Evolutionary conservation across 2,797 vertebrate species (phyloP).

Genomic region (Petrocephalus schoutedeni): DNA sequence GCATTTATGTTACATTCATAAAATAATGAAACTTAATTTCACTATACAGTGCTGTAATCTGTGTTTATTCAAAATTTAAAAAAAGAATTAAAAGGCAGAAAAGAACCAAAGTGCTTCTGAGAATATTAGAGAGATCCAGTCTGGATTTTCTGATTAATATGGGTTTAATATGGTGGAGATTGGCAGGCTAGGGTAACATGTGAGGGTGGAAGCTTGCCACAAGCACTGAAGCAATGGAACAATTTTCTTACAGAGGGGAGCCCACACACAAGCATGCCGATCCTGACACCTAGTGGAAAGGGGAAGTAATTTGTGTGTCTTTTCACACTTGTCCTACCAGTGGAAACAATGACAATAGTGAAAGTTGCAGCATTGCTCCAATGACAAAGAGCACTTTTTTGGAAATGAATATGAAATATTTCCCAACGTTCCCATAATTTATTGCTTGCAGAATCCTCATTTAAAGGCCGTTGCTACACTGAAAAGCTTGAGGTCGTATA

Average conservation of each 20-base stretch:
- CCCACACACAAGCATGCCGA: not conserved
- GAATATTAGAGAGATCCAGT: not conserved
- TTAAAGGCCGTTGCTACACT: not conserved
- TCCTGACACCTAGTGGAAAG: constrained; percentile 23
- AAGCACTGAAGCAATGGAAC: not conserved
- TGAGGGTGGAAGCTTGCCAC: not conserved
- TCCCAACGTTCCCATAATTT: not conserved
- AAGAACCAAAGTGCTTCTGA: not conserved
- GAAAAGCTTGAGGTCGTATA: not conserved
- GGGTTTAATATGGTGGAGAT: not conserved
- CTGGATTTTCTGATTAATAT: not conserved
- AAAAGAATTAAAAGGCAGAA: not conserved
- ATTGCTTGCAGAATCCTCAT: not conserved
- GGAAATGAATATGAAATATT: not conserved
- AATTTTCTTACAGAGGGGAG: not conserved
- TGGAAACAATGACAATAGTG: not conserved
- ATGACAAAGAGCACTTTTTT: not conserved
- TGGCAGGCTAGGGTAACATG: not conserved
- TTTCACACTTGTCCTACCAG: constrained; percentile 3
- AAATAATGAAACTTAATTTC: not conserved
- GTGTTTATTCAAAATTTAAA: not conserved
- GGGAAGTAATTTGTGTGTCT: not conserved
- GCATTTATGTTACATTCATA: not conserved
- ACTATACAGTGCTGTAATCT: not conserved
- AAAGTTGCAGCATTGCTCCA: not conserved